Evolutionary conservation across 2,113 vertebrate species (phyloP).

Genomic region (Microcebus tavaratra): DNA sequence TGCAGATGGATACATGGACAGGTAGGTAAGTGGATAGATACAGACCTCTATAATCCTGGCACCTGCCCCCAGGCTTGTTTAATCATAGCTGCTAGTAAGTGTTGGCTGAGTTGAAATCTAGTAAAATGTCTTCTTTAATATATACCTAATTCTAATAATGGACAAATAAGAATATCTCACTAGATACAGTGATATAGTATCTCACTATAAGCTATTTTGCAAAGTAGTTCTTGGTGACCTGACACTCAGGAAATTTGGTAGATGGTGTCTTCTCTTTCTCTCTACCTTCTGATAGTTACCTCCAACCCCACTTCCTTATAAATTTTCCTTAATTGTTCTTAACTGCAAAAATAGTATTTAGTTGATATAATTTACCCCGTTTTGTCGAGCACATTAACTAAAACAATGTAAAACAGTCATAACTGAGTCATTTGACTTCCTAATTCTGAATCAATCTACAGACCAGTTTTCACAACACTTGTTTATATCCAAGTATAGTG

Average conservation of each 20-base stretch:
- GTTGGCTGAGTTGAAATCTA: conserved; percentile 1
- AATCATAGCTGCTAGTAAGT: not conserved
- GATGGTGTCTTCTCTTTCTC: not conserved
- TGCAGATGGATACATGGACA: not conserved
- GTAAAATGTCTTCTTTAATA: not conserved
- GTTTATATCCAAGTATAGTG: not conserved
- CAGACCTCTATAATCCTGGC: not conserved
- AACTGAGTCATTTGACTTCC: not conserved
- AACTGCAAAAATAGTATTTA: conserved; percentile 28
- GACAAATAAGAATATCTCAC: not conserved
- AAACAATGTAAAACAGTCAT: not conserved
- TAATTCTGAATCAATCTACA: not conserved
- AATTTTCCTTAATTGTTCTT: conserved; percentile 28
- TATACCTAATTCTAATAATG: not conserved
- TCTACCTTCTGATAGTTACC: not conserved
- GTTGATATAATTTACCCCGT: not conserved
- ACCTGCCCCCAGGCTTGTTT: not conserved
- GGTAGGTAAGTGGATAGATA: not conserved
- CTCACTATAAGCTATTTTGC: not conserved
- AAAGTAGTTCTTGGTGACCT: not conserved
- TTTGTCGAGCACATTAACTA: not conserved
- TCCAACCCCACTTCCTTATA: not conserved
- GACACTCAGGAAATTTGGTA: not conserved
- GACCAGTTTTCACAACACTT: not conserved
- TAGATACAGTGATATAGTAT: not conserved